Evolutionary conservation across 2,888 invertebrate species (phyloP), one percentile per base, ranked within the genome.

Genomic region (Nebria salina): DNA sequence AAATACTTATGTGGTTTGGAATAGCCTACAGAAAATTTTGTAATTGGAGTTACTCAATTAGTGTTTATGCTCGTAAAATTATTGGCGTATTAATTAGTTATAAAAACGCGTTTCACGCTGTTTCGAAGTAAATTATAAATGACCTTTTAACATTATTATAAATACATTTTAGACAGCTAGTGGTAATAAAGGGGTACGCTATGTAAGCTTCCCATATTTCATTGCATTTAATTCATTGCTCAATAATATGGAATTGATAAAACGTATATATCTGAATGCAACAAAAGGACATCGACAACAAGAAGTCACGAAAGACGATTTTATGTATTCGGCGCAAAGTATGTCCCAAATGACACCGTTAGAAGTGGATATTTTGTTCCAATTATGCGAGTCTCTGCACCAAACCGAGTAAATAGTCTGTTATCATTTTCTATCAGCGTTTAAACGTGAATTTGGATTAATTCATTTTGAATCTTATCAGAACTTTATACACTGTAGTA

Each of bases 211-310:
- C 90, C 97, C 99, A 0, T 99, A 97, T 91, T 99, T 98, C 91
- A 98, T 97, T 92, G 99, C 98, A 70, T 99, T 99, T 91, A 98
- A 97, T 89, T 96, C 97, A 0, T 92, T 99, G 41, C 92, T 99
- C 20, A 97, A 98, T 90, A 99, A 99, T 89, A 98, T 99, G 97
- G 99, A 99, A 90, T 91, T 99, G 83, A 95, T 98, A 84, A 99
- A 99, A 90, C 93, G 98, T 83, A 96, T 99, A 81, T 98, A 98
- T 90, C 91, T 97, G 83, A 95, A 97, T 87, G 96, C 96, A 11
- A 95, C 97, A 42, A 94, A 94, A 86, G 96, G 96, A 15, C 95
- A 95, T 87, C 91, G 95, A 83, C 92, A 92, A 34, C 92, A 94
- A 84, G 96, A 97, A 89, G 94, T 99, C 72, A 97, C 98, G 43